Evolutionary conservation across 2,113 vertebrate species (phyloP).

Genomic region (Aix galericulata): DNA sequence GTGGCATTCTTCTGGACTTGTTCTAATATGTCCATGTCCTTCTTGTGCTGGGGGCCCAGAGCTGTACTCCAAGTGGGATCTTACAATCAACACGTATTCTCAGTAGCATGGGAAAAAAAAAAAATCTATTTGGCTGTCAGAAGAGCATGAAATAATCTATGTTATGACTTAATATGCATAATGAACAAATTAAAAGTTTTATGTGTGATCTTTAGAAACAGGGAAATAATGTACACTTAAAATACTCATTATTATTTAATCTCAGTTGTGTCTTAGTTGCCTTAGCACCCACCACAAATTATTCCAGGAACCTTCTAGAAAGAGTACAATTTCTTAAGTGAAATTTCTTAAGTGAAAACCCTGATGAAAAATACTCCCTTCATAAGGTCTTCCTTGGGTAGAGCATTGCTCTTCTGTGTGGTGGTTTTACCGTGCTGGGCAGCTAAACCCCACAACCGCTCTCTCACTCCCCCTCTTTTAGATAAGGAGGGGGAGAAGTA

Average conservation of each 20-base stretch:
- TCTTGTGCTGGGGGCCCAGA: too few relatives aligned
- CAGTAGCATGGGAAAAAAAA: not conserved
- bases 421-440: too few relatives aligned
- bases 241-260: not conserved
- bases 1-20: too few relatives aligned
- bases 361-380: not conserved
- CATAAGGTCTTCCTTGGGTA: not conserved
- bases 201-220: not conserved
- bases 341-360: not conserved
- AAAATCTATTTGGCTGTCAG: not conserved
- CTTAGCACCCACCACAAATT: not conserved
- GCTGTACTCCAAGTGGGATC: too few relatives aligned
- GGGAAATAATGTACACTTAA: not conserved
- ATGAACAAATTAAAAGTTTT: not conserved
- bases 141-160: slow-evolving; percentile 1
- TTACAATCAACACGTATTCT: not conserved
- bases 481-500: too few relatives aligned
- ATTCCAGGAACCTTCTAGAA: not conserved
- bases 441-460: too few relatives aligned
- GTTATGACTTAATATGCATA: not conserved
- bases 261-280: not conserved
- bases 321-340: not conserved
- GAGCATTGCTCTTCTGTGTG: not conserved
- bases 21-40: too few relatives aligned
- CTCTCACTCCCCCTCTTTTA: too few relatives aligned